These are phyloP conservation scores for Ranitomeya variabilis DNA, from an alignment of 2,113 vertebrate species.

Conservation along the genomic window DNA sequence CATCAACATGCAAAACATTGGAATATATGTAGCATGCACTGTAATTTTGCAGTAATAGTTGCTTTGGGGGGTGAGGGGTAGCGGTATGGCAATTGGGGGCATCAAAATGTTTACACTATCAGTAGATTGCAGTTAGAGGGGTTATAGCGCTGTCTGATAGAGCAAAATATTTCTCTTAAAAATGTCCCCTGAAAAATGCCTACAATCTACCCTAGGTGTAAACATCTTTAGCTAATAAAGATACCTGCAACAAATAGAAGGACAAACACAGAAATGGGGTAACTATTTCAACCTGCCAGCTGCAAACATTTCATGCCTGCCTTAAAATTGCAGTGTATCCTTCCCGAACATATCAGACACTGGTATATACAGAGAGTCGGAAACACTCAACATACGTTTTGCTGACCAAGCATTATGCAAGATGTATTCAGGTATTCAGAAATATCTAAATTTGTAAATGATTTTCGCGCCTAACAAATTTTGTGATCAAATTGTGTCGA, in stretches of 20 bases:
- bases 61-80: conserved; percentile 67
- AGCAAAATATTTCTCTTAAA: neutral
- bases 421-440: neutral
- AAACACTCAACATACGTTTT: neutral
- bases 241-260: conserved; percentile 53
- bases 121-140: conserved; percentile 79
- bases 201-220: conserved; percentile 83
- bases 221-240: conserved; percentile 77
- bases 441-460: neutral
- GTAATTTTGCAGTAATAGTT: conserved; percentile 64
- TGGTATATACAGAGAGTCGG: neutral
- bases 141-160: conserved; percentile 59
- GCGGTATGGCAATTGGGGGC: conserved; percentile 63
- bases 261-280: conserved; percentile 61
- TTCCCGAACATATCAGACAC: neutral
- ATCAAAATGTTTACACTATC: conserved; percentile 79
- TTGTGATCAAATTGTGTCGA: neutral
- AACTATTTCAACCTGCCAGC: conserved; percentile 73
- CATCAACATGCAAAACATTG: conserved; percentile 71
- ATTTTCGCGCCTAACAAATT: neutral
- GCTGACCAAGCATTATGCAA: neutral
- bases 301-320: conserved; percentile 57
- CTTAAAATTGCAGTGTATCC: neutral
- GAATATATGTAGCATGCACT: conserved; percentile 70
- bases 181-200: conserved; percentile 63